Percentiles rank a stretch among this genome's conserved stretches.
phyloP scores from a whole-genome alignment of 37 sponge, comb jelly and placozoan species.

The Diacarnus erythraeanus region DNA sequence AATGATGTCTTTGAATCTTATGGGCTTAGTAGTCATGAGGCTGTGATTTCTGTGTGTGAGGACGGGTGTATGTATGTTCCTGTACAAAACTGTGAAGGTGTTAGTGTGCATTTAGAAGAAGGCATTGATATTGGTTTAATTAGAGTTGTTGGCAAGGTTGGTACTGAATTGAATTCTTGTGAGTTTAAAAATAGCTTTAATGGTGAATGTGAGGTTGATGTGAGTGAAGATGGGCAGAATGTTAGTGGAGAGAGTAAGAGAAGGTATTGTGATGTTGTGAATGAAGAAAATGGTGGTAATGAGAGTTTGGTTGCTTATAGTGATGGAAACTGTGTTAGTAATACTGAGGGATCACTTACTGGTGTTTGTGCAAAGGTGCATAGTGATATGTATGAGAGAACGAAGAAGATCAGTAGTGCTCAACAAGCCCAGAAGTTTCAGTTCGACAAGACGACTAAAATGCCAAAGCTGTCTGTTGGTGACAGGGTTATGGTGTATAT shows the following conservation, averaged over 20 bases:
- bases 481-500: slow-evolving; percentile 44
- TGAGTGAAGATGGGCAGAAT: background rate
- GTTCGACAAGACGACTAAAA: background rate
- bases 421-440: slow-evolving; percentile 11
- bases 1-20: background rate
- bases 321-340: too few relatives aligned
- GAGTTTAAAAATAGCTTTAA: too few relatives aligned
- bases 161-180: too few relatives aligned
- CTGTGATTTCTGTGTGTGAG: background rate
- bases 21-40: background rate
- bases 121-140: background rate
- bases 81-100: background rate
- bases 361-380: too few relatives aligned
- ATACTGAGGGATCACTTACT: too few relatives aligned
- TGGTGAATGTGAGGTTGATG: background rate
- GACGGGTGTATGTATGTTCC: background rate
- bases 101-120: background rate
- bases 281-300: too few relatives aligned
- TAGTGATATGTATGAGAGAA: too few relatives aligned
- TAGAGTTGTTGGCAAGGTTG: background rate
- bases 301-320: too few relatives aligned
- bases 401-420: slow-evolving; percentile 22
- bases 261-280: background rate
- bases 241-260: background rate
- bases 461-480: background rate